Base-by-base conservation (phyloP, 2,113 vertebrate species). In the Gallinago jamesoni region DNA sequence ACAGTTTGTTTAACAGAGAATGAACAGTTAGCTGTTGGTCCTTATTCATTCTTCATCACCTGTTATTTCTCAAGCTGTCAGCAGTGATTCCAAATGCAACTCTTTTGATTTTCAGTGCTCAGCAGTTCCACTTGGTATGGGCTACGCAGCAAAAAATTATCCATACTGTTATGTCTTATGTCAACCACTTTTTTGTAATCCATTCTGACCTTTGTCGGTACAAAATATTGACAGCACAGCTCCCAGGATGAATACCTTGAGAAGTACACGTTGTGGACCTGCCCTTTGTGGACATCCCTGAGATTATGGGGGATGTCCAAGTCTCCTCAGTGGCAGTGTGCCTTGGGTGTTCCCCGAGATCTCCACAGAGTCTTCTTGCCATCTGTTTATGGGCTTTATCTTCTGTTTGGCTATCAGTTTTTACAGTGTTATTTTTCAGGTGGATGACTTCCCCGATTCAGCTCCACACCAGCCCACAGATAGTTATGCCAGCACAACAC, bases 31-130 rank as follows among this genome's bases (percentile, higher is more conserved):
- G 78, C 59, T 93, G 69, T 30, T 87, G 74, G 17, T 66, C 48
- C 77, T 62, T 69, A 72, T 69, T 89, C 74, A 72, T 89, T 57
- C 68, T 68, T 80, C 78, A 68, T 94, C 62, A 91, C 87, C 81
- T 93, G 84, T 60, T 93, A 64, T 45, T 96, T 75, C 87, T 94
- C 87, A 85, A 37, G 81, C 74, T 91, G 66, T 66, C 55, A 82
- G 91, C 81, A 72, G 4, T 28, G 48, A 76, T 45, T 89, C 76
- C 48, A 72, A 75, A 72, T 37, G 20, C 24, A 72, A 20, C 25
- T 56, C 73, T 35, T 57, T 14, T 47, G 11, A 62, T 74, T 88
- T 93, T 50, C 30, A 81, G 56, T 59, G 69, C 68, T 77, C 37
- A 92, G 68, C 28, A 70, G 43, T 55, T 89, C 56, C 21, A 64